phyloP scores from a whole-genome alignment of 2,113 vertebrate genomes.

The Anoura caudifer region DNA sequence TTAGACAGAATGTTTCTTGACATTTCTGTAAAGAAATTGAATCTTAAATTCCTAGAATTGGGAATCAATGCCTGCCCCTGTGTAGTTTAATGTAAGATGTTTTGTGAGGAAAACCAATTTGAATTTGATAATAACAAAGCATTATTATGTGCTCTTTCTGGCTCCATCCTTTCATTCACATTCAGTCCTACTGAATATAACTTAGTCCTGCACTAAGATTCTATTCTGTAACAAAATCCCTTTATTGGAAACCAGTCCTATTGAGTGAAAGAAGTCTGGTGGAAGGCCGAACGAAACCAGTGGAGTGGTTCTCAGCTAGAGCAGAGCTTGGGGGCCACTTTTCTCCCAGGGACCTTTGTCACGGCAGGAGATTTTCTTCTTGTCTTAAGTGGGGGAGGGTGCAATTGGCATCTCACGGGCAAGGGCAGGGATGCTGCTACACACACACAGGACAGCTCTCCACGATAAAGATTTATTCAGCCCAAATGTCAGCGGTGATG shows the following conservation, averaged over 20 bases:
- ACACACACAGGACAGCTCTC: not conserved
- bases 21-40: not conserved
- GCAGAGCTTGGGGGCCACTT: not conserved
- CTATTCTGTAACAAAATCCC: not conserved
- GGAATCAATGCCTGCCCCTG: not conserved
- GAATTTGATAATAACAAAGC: not conserved
- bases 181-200: not conserved
- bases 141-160: not conserved
- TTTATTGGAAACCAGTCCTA: conserved; percentile 10
- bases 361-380: not conserved
- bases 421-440: not conserved
- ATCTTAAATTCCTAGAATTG: not conserved
- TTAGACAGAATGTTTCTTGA: not conserved
- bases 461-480: not conserved
- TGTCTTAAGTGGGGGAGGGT: not conserved
- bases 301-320: not conserved
- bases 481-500: not conserved
- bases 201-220: not conserved
- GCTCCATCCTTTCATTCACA: not conserved
- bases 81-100: not conserved
- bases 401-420: not conserved
- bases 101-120: not conserved
- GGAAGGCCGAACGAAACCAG: not conserved
- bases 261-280: not conserved
- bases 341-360: not conserved